Evolutionary conservation across 2,888 invertebrate species (phyloP).

Genomic region (Parnassius glacialis): DNA sequence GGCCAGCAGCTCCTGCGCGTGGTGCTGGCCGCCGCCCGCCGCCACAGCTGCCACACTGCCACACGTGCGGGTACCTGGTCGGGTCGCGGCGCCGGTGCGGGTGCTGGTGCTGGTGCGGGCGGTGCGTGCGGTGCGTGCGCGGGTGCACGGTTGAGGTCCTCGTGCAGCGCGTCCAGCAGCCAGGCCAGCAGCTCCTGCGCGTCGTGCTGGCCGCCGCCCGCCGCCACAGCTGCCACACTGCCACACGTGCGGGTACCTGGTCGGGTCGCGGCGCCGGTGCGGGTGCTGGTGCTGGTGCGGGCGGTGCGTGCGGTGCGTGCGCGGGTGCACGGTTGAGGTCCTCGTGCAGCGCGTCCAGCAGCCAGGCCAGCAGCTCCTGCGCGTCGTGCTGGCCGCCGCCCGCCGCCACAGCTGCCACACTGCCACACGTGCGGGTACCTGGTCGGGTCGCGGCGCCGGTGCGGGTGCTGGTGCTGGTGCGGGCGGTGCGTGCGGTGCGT

Average conservation of each 20-base stretch:
- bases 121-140: no score
- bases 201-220: constrained; percentile 84
- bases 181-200: constrained; percentile 96
- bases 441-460: constrained; percentile 84
- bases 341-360: constrained; percentile 95
- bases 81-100: no score
- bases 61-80: no score
- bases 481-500: constrained; percentile 69
- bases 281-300: constrained; percentile 36
- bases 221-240: constrained; percentile 41
- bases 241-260: constrained; percentile 55
- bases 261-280: constrained; percentile 80
- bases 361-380: constrained; percentile 94
- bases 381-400: constrained; percentile 87
- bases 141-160: no score
- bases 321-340: constrained; percentile 86
- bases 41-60: no score
- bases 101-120: no score
- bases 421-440: constrained; percentile 44
- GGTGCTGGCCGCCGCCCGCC: constrained; percentile 82
- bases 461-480: constrained; percentile 62
- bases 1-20: constrained; percentile 95
- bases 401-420: constrained; percentile 42
- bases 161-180: no score
- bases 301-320: constrained; percentile 62